Evolutionary conservation across 2,113 vertebrate species (phyloP).

Genomic region (Ceyx melanurus): DNA sequence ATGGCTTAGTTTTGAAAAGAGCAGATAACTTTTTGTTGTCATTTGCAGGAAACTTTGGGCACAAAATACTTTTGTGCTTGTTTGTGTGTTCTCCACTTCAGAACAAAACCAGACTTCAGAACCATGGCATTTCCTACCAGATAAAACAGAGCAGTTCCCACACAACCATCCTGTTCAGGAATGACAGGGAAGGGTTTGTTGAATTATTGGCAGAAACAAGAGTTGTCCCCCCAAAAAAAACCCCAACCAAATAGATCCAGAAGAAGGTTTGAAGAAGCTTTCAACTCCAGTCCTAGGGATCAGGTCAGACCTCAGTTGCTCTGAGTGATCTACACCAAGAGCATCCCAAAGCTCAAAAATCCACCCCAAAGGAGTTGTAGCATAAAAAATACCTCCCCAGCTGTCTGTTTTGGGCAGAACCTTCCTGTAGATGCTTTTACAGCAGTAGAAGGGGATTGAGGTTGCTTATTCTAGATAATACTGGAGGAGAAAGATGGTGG

Average conservation of each 20-base stretch:
- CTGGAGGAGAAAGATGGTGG: background rate
- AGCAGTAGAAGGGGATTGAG: background rate
- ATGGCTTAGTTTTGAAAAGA: background rate
- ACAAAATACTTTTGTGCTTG: background rate
- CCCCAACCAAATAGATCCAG: background rate
- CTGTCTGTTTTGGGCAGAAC: background rate
- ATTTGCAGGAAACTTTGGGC: background rate
- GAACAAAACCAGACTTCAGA: slow-evolving; percentile 17
- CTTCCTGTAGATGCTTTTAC: background rate
- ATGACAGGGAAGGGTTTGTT: background rate
- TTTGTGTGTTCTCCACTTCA: background rate
- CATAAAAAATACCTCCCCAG: background rate
- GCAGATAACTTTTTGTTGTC: background rate
- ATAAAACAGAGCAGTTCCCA: background rate
- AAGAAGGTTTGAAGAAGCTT: background rate
- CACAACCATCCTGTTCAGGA: background rate
- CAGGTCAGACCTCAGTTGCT: background rate
- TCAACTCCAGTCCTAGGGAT: background rate
- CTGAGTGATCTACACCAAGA: background rate
- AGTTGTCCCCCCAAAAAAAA: background rate
- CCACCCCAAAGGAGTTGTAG: background rate
- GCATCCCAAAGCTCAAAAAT: background rate
- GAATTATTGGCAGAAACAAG: background rate
- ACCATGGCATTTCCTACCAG: background rate
- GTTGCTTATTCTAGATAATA: background rate